Conservation (phyloP, 2,888 invertebrate genomes). For the Euspilapteryx auroguttella region DNA sequence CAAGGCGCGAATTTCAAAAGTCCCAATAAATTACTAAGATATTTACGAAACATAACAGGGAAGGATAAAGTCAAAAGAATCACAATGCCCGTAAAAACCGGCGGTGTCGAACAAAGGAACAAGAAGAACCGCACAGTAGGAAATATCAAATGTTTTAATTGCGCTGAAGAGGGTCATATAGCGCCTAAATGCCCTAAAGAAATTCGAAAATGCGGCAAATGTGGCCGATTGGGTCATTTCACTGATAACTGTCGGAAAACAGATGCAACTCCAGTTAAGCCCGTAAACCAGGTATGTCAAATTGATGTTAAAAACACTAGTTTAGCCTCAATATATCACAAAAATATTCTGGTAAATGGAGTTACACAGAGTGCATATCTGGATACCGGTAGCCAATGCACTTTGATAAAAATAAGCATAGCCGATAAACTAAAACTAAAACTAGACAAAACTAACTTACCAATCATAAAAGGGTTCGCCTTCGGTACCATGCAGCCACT, state of each 20-base stretch:
- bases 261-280: background rate
- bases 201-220: conserved; percentile 2
- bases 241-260: background rate
- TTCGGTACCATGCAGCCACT: background rate
- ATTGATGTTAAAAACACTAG: background rate
- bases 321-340: background rate
- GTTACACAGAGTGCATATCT: background rate
- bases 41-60: background rate
- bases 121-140: background rate
- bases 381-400: conserved; percentile 4
- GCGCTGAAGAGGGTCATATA: conserved; percentile 1
- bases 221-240: background rate
- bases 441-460: background rate
- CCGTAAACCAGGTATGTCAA: background rate
- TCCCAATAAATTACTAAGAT: background rate
- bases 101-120: background rate
- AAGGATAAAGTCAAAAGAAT: background rate
- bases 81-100: background rate
- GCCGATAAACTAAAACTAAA: background rate
- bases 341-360: conserved; percentile 1
- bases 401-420: background rate
- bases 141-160: conserved; percentile 3
- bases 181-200: conserved; percentile 1
- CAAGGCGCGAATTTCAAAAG: conserved; percentile 3
- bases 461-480: background rate